Conservation (phyloP, 2,113 vertebrate species). For the Leptobrachium leishanense region DNA sequence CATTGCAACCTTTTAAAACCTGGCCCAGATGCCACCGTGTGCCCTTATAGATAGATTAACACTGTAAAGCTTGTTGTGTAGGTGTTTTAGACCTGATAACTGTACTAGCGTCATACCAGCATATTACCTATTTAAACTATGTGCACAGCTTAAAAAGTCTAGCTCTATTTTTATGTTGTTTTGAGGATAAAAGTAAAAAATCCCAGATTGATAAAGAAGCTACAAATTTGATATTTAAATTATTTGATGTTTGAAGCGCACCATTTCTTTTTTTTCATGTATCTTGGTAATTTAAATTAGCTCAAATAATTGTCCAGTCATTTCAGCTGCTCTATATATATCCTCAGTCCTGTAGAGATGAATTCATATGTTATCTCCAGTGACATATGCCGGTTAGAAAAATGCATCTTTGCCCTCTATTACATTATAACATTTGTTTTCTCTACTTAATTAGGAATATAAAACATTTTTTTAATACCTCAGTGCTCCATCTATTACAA, state of each 20-base stretch:
- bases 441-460: conserved; percentile 78
- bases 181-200: conserved; percentile 52
- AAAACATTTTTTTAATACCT: conserved; percentile 89
- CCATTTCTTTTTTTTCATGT: conserved; percentile 59
- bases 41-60: conserved; percentile 62
- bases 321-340: conserved; percentile 70
- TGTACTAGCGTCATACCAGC: conserved; percentile 83
- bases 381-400: conserved; percentile 46
- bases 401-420: conserved; percentile 33
- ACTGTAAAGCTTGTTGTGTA: conserved; percentile 71
- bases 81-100: conserved; percentile 75
- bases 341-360: conserved; percentile 50
- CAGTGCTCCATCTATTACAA: conserved; percentile 89
- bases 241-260: conserved; percentile 87
- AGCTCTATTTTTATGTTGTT: conserved; percentile 64
- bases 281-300: conserved; percentile 70
- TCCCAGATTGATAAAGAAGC: conserved; percentile 68
- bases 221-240: conserved; percentile 68
- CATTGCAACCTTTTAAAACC: conserved; percentile 53
- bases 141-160: conserved; percentile 72
- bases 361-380: conserved; percentile 54
- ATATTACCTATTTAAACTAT: conserved; percentile 71
- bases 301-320: conserved; percentile 77
- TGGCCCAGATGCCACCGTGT: conserved; percentile 66
- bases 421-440: conserved; percentile 66